Percentiles rank a stretch among this genome's conserved stretches.
Conservation (phyloP, 2,888 invertebrate genomes). For the Pomacea canaliculata region DNA sequence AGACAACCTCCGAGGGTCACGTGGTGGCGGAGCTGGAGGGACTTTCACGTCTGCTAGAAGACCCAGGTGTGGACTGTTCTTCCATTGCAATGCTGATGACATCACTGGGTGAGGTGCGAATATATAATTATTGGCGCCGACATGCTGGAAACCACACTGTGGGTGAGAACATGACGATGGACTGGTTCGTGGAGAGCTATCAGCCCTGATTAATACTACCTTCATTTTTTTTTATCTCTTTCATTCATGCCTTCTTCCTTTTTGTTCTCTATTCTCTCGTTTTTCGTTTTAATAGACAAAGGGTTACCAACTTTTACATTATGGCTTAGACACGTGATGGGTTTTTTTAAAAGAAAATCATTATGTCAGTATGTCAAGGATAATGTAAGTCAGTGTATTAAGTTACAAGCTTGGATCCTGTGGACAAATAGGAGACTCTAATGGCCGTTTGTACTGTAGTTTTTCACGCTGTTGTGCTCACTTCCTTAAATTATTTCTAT, state of each 20-base stretch:
- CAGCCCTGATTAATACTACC: background rate
- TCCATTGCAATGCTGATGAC: conserved; percentile 12
- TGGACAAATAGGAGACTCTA: no score
- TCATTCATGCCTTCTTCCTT: background rate
- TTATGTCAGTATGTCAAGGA: no score
- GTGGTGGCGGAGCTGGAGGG: conserved; percentile 9
- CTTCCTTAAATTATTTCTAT: no score
- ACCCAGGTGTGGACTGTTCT: background rate
- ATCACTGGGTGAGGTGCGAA: conserved; percentile 9
- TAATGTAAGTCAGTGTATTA: no score
- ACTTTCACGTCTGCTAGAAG: conserved; percentile 6
- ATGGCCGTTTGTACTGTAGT: no score
- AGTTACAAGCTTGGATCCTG: no score
- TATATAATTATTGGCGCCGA: conserved; percentile 3
- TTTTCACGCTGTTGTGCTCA: no score
- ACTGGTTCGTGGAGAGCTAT: conserved; percentile 15
- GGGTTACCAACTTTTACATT: background rate
- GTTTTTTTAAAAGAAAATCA: no score
- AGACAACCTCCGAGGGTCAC: background rate
- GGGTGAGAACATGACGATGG: background rate
- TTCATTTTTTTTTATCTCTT: background rate
- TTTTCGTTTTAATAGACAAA: no score
- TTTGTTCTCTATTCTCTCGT: background rate
- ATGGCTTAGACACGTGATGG: background rate
- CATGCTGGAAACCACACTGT: background rate